phyloP scores from a whole-genome alignment of 2,113 vertebrate genomes.

The Otocyon megalotis region DNA sequence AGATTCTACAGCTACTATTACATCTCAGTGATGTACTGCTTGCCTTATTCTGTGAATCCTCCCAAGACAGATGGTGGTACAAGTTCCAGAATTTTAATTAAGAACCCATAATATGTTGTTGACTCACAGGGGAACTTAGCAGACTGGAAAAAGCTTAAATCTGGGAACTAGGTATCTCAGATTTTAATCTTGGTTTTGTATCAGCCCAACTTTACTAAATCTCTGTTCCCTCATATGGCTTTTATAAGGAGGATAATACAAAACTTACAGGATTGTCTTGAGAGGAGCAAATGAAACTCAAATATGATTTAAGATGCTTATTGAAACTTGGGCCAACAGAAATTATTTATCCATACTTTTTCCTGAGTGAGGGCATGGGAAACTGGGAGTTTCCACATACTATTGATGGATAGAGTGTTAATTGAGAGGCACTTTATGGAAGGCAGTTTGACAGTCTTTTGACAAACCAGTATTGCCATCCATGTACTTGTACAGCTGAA shows the following conservation, averaged over 20 bases:
- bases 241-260: not conserved
- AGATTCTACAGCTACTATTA: not conserved
- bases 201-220: not conserved
- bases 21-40: not conserved
- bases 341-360: not conserved
- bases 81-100: not conserved
- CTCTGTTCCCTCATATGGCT: not conserved
- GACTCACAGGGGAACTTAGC: not conserved
- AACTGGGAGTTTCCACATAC: not conserved
- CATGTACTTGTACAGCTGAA: not conserved
- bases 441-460: not conserved
- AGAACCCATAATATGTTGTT: not conserved
- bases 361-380: not conserved
- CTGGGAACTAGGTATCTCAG: not conserved
- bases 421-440: not conserved
- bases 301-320: not conserved
- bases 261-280: not conserved
- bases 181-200: slow-evolving; percentile 1
- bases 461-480: not conserved
- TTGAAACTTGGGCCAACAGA: not conserved
- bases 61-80: not conserved
- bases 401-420: not conserved
- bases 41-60: not conserved
- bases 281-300: not conserved
- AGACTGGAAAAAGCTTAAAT: not conserved